Evolutionary conservation across 2,797 vertebrate genomes (phyloP), one percentile per base, ranked within the genome.

Genomic region (Notoglanidium macrostoma): DNA sequence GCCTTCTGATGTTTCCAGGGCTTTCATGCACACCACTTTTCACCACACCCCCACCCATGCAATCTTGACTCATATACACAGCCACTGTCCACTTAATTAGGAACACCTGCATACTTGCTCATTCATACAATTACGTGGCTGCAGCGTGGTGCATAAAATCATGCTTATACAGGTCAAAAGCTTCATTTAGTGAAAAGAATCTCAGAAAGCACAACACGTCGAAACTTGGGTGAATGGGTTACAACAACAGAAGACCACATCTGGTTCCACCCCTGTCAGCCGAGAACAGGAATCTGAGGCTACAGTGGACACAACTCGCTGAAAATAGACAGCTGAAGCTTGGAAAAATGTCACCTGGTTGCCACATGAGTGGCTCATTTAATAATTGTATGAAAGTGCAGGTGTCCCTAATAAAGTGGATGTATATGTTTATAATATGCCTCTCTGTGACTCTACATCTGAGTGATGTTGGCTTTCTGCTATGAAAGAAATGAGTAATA

Each of bases 1-100:
- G 44, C 63, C 86, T 86, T 80, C 74, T 81, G 29, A 61, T 80
- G 68, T 89, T 8, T 83, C 55, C 32, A 78, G 17, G 29, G 51
- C 51, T 11, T 55, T 77, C 15, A 55, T n/a, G 40, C 35, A 65
- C 78, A 63, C 10, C 23, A 54, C 9, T n/a, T 78, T 3, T 2
- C 40, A n/a, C 74, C 83, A 87, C 57, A 84, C 21, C 23, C 46
- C 63, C 59, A 83, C 67, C 74, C 67, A 68, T 1, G 2, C 29
- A 67, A 67, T 67, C 65, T 70, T 23, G 46, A 26, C 72, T 26
- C 32, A 21, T 70, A 32, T 19, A 21, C 19, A 32, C 51, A 35
- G 51, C 8, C n/a, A 32, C n/a, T 77, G 49, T 55, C n/a, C 26
- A 6, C 46, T 78, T 78, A 55, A 78, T 78, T 35, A 78, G 29